Base-by-base conservation (phyloP, 1,140 invertebrate species). In the Euura saliciscinereae region DNA sequence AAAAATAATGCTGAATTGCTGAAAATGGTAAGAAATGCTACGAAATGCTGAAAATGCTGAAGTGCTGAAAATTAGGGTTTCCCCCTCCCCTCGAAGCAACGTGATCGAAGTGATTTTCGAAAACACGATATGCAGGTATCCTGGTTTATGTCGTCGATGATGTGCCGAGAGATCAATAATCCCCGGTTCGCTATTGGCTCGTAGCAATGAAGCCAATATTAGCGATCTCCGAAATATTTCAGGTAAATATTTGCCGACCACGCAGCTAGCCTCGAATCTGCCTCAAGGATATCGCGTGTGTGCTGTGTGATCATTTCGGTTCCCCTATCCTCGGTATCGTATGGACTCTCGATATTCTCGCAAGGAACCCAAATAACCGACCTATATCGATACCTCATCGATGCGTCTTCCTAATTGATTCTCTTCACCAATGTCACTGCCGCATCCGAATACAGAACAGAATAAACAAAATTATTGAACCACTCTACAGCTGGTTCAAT, bases 191-290 rank as follows among this genome's bases (percentile, higher is more conserved):
- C 78, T 70, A 74, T 28, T 28, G 28, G 28, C 28, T 28, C 28
- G 28, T 28, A 28, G 28, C 28, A 28, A 28, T 28, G 8, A 69
- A 77, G 73, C 75, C 78, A 80, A 80, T 80, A 79, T 80, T 78
- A 79, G 78, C 75, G 70, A 79, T 80, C 76, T 75, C 75, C 76
- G 76, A 80, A 80, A 80, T 80, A 78, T 80, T 28, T 71, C 76
- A 43, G 75, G 76, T 78, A 80, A 80, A 80, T 78, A 79, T 80
- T 80, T 79, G 78, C 44, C 44, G 74, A 75, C 70, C 75, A 70
- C 70, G 65, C 59, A 72, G 72, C 45, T 13, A 59, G 51, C 51
- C 51, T 59, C 46, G 67, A 7, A 44, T 45, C 66, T 66, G 43
- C 70, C 73, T 76, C 78, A 79, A 79, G 78, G 78, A 79, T 79